phyloP scores from a whole-genome alignment of 1,140 invertebrate species.

The Parapsyche elsis region DNA sequence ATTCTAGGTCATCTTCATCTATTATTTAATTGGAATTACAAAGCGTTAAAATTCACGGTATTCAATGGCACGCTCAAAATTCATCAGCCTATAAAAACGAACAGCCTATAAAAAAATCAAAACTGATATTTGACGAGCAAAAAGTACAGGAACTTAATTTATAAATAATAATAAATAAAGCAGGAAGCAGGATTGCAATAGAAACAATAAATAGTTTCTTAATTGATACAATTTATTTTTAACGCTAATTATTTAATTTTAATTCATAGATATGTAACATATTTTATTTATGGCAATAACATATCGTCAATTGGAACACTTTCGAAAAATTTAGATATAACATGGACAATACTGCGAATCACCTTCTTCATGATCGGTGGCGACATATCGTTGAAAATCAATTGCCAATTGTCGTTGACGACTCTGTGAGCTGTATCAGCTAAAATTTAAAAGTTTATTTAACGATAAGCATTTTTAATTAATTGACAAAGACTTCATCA shows the following conservation, averaged over 20 bases:
- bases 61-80: too few species aligned
- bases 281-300: constrained; percentile 46
- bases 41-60: too few species aligned
- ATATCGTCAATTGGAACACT: constrained; percentile 59
- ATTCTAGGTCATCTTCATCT: too few species aligned
- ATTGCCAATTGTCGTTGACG: constrained; percentile 73
- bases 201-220: too few species aligned
- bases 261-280: background rate
- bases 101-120: too few species aligned
- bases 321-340: constrained; percentile 65
- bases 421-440: constrained; percentile 72
- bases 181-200: too few species aligned
- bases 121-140: too few species aligned
- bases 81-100: too few species aligned
- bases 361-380: constrained; percentile 65
- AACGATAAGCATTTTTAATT: background rate
- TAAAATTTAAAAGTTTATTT: constrained; percentile 57
- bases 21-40: too few species aligned
- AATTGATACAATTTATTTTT: too few species aligned
- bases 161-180: too few species aligned
- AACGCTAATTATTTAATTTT: background rate
- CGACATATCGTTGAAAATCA: constrained; percentile 68
- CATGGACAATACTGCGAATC: constrained; percentile 60
- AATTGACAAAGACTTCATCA: constrained; percentile 14
- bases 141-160: too few species aligned